These are phyloP conservation scores for Alentia gelatinosa DNA, from an alignment of 2,888 invertebrate species.

Conservation along the genomic window DNA sequence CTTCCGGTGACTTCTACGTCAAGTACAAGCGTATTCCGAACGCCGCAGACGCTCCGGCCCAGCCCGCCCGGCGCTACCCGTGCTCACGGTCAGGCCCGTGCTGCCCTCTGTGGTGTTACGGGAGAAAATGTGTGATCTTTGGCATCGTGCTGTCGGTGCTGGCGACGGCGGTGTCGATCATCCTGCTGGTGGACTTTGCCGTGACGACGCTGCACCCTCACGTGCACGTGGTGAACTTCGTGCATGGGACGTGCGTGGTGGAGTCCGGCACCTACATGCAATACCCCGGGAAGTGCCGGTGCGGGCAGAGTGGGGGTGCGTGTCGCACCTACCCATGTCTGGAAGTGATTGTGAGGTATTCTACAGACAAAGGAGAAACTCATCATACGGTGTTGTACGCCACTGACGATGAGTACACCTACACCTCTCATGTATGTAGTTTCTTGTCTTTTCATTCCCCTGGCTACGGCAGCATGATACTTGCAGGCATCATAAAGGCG, in stretches of 20 bases:
- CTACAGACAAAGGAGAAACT: neutral
- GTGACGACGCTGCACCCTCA: neutral
- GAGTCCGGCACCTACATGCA: neutral
- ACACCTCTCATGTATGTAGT: neutral
- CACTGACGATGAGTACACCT: conserved; percentile 1
- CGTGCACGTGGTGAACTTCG: neutral
- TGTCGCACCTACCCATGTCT: neutral
- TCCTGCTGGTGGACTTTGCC: neutral
- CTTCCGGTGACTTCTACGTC: neutral
- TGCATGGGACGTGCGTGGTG: neutral
- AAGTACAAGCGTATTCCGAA: neutral
- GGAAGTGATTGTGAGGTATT: neutral
- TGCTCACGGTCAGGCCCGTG: neutral
- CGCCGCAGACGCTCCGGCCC: neutral
- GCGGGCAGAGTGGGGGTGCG: neutral
- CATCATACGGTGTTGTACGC: neutral
- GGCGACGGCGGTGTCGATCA: neutral
- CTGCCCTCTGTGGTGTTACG: neutral
- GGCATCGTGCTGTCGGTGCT: neutral
- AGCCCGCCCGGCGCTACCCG: neutral
- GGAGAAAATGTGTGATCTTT: neutral
- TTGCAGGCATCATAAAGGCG: too few species aligned
- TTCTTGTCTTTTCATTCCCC: too few species aligned
- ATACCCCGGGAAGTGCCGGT: neutral
- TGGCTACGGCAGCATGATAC: too few species aligned